Evolutionary conservation across 2,113 vertebrate species (phyloP), one percentile per base, ranked within the genome.

Genomic region (Sclerurus mexicanus): DNA sequence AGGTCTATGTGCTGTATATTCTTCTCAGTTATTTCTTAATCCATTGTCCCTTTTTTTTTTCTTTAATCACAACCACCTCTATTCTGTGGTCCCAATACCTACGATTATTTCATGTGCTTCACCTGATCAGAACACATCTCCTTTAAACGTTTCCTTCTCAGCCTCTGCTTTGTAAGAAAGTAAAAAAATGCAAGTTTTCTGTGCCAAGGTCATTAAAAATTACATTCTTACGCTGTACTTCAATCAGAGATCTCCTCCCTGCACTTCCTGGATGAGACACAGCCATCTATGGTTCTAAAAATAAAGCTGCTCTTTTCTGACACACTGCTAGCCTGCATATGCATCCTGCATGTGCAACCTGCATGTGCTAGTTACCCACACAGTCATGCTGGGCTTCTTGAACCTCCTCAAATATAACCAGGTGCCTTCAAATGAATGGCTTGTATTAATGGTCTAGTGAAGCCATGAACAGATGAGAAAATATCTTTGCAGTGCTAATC

Each of bases 211-310:
- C 12, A 56, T 89, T 67, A 89, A 87, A 89, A 93, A 90, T 63
- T 47, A 71, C 33, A 71, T 90, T 93, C 47, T 93, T 77, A 40
- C 1, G 17, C 20, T 78, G 24, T 67, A 68, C 68, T 95, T 89
- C 86, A 59, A 59, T 23, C 68, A 81, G 76, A 90, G 25, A 78
- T 67, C 91, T 75, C 83, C 95, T 95, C 86, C 91, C 89, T 84
- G 68, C n/a, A 47, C 55, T 97, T 95, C 89, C 87, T 92, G 93
- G 80, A 95, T 75, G 84, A 82, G 64, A 72, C 73, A 92, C 35
- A 78, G 72, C 60, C 22, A 1, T 68, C 56, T 63, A n/a, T 4
- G 4, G 35, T 58, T 81, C 86, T 75, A 92, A 95, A 95, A 94
- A 93, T 95, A 95, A 64, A 31, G 30, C 80, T 52, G 66, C 64